Base-by-base conservation (phyloP, 2,888 invertebrate species). In the Pocota personata region DNA sequence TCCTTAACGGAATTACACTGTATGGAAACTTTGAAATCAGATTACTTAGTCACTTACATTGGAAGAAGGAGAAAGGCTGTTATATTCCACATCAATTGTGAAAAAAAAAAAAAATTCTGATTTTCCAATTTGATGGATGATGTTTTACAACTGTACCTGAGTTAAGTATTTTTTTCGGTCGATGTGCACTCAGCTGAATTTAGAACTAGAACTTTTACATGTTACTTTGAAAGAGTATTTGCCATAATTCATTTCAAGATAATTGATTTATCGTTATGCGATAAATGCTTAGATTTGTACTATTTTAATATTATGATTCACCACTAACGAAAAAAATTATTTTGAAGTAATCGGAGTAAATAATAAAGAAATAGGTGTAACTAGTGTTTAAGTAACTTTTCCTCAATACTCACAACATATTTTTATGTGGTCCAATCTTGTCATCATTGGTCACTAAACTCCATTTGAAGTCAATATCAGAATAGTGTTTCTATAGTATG, bases 71-170 rank as follows among this genome's bases (percentile, higher is more conserved):
- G 35, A 32, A 35, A 12, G 8, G n/a, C 24, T 14, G 35, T 3
- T 35, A 10, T 19, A 10, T 19, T 57, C 21, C 21, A 21, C 35
- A 16, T 58, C 35, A 58, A 58, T n/a, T 58, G 40, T 24, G 21
- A 58, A 58, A 58, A 21, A 21, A 58, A 58, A 58, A 58, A 21
- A 21, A 58, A 37, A 21, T 37, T 58, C 19, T 58, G 58, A 40
- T 58, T 24, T 37, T 8, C n/a, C 1, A 58, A 40, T 40, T 58
- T 24, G 7, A 24, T 24, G 8, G 12, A 57, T 10, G 19, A 57
- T 14, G 19, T 19, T 19, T 57, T 57, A 19, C 12, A 12, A 35
- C 32, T 57, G 19, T 19, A 35, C 32, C 35, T 16, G 16, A 55
- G 16, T 55, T 3, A 55, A 32, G 6, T 16, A 16, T 32, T 32